Conservation (phyloP, 2,888 invertebrate species). For the Villa cingulata region DNA sequence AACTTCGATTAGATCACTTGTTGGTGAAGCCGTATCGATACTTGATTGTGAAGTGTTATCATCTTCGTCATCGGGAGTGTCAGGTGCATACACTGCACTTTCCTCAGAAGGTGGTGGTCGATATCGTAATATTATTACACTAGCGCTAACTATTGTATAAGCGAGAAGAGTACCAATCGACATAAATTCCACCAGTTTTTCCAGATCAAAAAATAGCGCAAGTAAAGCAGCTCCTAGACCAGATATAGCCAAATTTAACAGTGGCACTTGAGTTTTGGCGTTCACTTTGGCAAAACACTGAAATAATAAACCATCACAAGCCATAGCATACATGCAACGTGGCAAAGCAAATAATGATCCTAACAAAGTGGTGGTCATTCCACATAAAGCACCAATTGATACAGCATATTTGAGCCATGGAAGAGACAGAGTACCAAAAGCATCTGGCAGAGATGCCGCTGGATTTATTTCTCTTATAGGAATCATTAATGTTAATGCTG, state of each 20-base stretch:
- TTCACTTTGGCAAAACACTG: constrained; percentile 63
- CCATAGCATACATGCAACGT: constrained; percentile 82
- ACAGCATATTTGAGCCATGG: constrained; percentile 76
- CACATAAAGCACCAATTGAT: constrained; percentile 73
- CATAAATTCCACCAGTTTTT: constrained; percentile 87
- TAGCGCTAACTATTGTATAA: constrained; percentile 83
- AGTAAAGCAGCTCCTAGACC: constrained; percentile 62
- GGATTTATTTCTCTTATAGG: constrained; percentile 61
- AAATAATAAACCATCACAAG: constrained; percentile 74
- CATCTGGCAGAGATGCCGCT: constrained; percentile 66
- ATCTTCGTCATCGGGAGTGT: constrained; percentile 41
- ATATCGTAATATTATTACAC: constrained; percentile 76
- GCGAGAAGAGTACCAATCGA: constrained; percentile 80
- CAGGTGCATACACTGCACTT: constrained; percentile 40
- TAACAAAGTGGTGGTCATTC: constrained; percentile 80
- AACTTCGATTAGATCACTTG: constrained; percentile 41
- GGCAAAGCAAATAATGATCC: constrained; percentile 79
- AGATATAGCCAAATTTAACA: constrained; percentile 62
- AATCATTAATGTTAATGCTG: constrained; percentile 70
- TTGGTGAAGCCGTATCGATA: constrained; percentile 46
- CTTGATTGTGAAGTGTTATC: constrained; percentile 49
- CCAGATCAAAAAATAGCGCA: constrained; percentile 73
- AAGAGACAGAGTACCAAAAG: constrained; percentile 58
- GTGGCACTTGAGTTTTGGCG: constrained; percentile 66
- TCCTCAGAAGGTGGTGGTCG: constrained; percentile 44